Evolutionary conservation across 2,888 invertebrate genomes (phyloP).

Genomic region (Rutpela maculata): DNA sequence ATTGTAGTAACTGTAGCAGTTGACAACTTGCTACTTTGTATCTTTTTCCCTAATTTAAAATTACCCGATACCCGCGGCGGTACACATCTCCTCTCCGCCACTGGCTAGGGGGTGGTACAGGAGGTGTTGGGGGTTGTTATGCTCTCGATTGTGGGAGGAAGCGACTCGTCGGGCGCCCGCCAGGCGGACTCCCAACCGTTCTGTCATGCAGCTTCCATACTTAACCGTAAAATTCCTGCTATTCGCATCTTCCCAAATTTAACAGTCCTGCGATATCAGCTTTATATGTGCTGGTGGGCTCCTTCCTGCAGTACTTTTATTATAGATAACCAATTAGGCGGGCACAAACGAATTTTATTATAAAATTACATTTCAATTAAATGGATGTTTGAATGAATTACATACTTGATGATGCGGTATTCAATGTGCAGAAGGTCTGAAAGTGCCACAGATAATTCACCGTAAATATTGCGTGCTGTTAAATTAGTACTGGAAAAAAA

Average conservation of each 20-base stretch:
- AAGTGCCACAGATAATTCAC: too few species aligned
- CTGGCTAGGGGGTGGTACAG: conserved; percentile 28
- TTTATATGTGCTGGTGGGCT: not conserved
- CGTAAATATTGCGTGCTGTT: too few species aligned
- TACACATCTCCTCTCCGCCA: conserved; percentile 15
- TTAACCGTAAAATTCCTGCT: conserved; percentile 47
- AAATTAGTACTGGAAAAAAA: too few species aligned
- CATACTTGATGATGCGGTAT: not conserved
- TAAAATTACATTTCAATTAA: conserved; percentile 4
- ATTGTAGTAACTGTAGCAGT: too few species aligned
- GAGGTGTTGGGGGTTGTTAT: conserved; percentile 40
- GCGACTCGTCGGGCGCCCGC: conserved; percentile 68
- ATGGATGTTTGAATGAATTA: not conserved
- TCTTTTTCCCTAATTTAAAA: not conserved
- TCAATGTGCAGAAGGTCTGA: too few species aligned
- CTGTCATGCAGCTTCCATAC: conserved; percentile 57
- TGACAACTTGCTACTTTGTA: too few species aligned
- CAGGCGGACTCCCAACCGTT: conserved; percentile 58
- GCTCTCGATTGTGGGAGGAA: conserved; percentile 62
- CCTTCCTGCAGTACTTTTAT: conserved; percentile 10
- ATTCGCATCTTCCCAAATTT: conserved; percentile 46
- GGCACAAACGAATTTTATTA: conserved; percentile 4
- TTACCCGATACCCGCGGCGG: not conserved
- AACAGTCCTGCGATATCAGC: conserved; percentile 29
- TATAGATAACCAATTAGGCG: conserved; percentile 20